A percentile compares a stretch with the other conserved stretches of the same genome.
Evolutionary conservation across 2,888 invertebrate genomes (phyloP).

Genomic region (Cantharis rufa): DNA sequence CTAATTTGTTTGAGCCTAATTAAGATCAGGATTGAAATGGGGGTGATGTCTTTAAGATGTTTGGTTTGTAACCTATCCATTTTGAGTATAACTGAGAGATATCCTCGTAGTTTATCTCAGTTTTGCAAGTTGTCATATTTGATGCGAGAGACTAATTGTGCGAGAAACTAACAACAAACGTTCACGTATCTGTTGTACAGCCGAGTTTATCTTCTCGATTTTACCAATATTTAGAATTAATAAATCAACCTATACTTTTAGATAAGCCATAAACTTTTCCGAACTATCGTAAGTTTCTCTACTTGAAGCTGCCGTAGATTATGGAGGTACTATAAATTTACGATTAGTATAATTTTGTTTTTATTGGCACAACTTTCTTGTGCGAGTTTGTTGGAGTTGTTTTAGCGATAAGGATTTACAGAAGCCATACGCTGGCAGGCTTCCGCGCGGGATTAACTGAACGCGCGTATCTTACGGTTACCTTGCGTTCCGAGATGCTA

Average conservation of each 20-base stretch:
- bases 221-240: not conserved
- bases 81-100: not conserved
- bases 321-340: not conserved
- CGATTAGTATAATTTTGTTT: not conserved
- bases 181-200: not conserved
- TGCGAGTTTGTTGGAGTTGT: not conserved
- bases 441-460: not conserved
- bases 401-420: not conserved
- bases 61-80: not conserved
- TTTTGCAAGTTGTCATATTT: not conserved
- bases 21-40: not conserved
- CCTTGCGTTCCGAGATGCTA: not conserved
- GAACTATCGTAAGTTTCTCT: not conserved
- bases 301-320: not conserved
- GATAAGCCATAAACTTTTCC: not conserved
- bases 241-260: not conserved
- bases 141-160: not conserved
- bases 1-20: not conserved
- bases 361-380: not conserved
- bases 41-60: not conserved
- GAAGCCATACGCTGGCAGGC: not conserved
- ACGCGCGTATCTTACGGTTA: not conserved
- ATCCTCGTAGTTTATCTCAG: not conserved
- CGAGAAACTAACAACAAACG: not conserved
- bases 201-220: not conserved